These are phyloP conservation scores for Spondyliosoma cantharus DNA, from an alignment of 2,797 vertebrate species.

Conservation along the genomic window DNA sequence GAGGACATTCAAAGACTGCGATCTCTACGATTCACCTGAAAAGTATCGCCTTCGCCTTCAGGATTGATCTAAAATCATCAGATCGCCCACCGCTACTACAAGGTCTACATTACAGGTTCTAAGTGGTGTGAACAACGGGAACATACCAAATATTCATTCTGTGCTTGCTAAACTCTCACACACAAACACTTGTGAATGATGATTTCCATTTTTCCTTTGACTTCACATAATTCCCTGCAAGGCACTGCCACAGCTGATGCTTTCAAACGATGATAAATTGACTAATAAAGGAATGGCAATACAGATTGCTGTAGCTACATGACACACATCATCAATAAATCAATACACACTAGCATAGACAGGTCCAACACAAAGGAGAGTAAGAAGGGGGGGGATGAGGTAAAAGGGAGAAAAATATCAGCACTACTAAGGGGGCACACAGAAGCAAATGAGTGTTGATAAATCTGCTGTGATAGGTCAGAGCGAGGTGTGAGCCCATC, in stretches of 20 bases:
- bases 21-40: too few species aligned
- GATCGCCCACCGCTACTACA: too few species aligned
- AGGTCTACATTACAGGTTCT: too few species aligned
- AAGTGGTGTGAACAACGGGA: background rate
- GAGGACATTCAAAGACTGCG: too few species aligned
- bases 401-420: constrained; percentile 5
- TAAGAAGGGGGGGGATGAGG: background rate
- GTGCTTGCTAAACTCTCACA: background rate
- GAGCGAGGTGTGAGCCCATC: constrained; percentile 45
- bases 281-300: constrained; percentile 44
- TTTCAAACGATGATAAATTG: constrained; percentile 43
- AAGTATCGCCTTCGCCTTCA: too few species aligned
- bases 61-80: too few species aligned
- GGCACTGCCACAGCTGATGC: constrained; percentile 17
- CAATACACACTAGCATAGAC: constrained; percentile 33
- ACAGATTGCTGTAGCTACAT: constrained; percentile 37
- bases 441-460: constrained; percentile 42
- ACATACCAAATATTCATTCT: background rate
- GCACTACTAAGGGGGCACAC: constrained; percentile 5
- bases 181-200: background rate
- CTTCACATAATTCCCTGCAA: constrained; percentile 21
- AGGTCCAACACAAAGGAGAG: constrained; percentile 21
- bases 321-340: constrained; percentile 57
- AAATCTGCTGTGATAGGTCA: constrained; percentile 52
- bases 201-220: constrained; percentile 31